Percentiles rank a stretch among this genome's conserved stretches.
Conservation (phyloP, 2,797 vertebrate species). For the Halcyon badia region DNA sequence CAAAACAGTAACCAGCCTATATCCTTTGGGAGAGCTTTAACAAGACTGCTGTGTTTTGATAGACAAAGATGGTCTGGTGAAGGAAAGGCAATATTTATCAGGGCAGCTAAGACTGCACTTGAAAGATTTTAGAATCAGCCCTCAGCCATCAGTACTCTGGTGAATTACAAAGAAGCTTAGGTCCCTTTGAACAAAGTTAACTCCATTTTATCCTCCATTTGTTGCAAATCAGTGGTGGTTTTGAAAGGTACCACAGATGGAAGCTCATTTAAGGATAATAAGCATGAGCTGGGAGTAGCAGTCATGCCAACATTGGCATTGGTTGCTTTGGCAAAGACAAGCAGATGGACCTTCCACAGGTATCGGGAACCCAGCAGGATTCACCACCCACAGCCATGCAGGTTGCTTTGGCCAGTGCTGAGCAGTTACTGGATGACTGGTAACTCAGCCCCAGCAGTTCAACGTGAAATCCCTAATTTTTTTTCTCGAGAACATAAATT, state of each 20-base stretch:
- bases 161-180: background rate
- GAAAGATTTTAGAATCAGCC: background rate
- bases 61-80: background rate
- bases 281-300: background rate
- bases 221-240: background rate
- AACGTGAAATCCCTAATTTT: background rate
- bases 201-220: background rate
- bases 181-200: background rate
- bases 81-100: background rate
- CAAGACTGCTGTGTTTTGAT: background rate
- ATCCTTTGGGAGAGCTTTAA: background rate
- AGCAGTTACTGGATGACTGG: fast-evolving
- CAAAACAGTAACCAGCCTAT: background rate
- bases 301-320: fast-evolving
- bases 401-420: fast-evolving
- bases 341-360: background rate
- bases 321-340: background rate
- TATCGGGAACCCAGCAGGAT: background rate
- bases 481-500: background rate
- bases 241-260: fast-evolving
- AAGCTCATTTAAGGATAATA: background rate
- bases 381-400: background rate
- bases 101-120: background rate
- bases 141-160: background rate
- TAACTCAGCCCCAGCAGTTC: background rate